Evolutionary conservation across 1,140 invertebrate species (phyloP), one percentile per base, ranked within the genome.

Genomic region (Triops cancriformis): DNA sequence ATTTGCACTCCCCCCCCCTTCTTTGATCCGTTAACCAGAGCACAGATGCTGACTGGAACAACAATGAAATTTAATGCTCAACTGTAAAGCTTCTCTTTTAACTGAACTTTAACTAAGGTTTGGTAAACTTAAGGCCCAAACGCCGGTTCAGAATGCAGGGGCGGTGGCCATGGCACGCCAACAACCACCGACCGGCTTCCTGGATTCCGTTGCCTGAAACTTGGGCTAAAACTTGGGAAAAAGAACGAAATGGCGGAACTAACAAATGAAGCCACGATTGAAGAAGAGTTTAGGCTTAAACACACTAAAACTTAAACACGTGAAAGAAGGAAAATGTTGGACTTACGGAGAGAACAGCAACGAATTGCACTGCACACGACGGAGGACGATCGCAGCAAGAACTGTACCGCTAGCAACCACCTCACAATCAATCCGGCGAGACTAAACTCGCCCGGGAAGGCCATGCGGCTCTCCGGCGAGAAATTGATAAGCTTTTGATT

Each of bases 361-460:
- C 51, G n/a, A n/a, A n/a, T 64, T 64, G 51, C 51, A 64, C 51
- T 64, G 51, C 51, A 64, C 51, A 64, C 51, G 51, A 64, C 51
- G 51, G 51, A 64, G 51, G 51, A 64, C 51, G 51, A 64, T 64
- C 51, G 51, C 51, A 64, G 23, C 51, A 64, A 64, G 51, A 64
- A 64, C 51, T 64, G 51, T 64, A 64, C 51, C 14, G 51, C 51
- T 14, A 23, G 51, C 51, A 23, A 64, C 51, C 51, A 64, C 51
- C 51, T 64, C 51, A 64, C 51, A 64, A 64, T 64, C 51, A 64
- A 64, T 64, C 51, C 51, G 51, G 51, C 9, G 23, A 64, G 51
- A 64, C 51, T 64, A 23, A 23, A 64, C 51, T 64, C 51, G 51
- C 14, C 51, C 51, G 51, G 51, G 51, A 14, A 64, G 51, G 51